These are phyloP conservation scores for Trachelipus rathkii DNA, from an alignment of 1,140 invertebrate genomes.

Conservation along the genomic window DNA sequence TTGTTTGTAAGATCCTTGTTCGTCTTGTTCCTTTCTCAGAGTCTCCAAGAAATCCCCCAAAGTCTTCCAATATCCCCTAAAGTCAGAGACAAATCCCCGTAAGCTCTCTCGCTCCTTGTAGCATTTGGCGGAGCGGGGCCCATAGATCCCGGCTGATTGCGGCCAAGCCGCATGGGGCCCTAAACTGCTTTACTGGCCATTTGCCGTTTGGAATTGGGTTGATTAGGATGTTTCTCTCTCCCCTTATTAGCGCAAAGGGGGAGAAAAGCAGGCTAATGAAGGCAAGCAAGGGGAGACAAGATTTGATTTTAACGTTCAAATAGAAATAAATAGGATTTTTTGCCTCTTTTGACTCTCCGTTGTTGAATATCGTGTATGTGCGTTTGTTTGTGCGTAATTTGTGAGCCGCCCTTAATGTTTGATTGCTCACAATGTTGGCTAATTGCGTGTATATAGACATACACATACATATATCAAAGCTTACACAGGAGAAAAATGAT, in stretches of 20 bases:
- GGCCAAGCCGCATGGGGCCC: background rate
- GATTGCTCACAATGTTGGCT: too few species aligned
- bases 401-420: too few species aligned
- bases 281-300: background rate
- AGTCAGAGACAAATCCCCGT: background rate
- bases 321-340: constrained; percentile 1
- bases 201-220: constrained; percentile 6
- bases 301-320: constrained; percentile 5
- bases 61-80: background rate
- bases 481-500: too few species aligned
- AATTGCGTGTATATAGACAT: too few species aligned
- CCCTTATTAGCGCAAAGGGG: constrained; percentile 5
- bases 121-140: background rate
- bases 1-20: too few species aligned
- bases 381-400: too few species aligned
- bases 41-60: background rate
- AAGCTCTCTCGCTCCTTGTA: background rate
- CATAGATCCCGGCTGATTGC: background rate
- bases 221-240: constrained; percentile 3
- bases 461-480: too few species aligned
- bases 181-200: constrained; percentile 10
- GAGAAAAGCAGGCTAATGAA: background rate
- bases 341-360: background rate
- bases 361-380: too few species aligned
- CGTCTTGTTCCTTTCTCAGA: background rate